Conservation (phyloP, 2,888 invertebrate genomes). For the Ditula angustiorana region DNA sequence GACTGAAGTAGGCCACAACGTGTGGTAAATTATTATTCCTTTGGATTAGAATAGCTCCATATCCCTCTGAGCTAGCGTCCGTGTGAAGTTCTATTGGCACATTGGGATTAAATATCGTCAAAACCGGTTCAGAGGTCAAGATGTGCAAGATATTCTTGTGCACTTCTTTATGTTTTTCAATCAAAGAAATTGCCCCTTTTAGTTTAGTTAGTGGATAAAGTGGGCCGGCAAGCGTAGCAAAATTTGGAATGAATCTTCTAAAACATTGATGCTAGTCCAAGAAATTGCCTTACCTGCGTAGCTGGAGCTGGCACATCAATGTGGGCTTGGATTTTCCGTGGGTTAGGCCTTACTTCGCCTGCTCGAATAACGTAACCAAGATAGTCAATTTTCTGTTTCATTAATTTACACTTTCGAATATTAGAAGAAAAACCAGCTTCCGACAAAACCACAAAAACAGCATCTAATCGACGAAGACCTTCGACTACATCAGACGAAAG, state of each 20-base stretch:
- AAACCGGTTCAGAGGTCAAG: constrained; percentile 41
- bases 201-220: constrained; percentile 9
- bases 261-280: constrained; percentile 24
- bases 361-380: constrained; percentile 39
- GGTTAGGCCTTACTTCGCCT: constrained; percentile 41
- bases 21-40: constrained; percentile 15
- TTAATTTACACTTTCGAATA: constrained; percentile 43
- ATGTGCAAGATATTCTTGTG: not conserved
- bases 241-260: constrained; percentile 12
- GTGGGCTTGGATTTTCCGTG: constrained; percentile 42
- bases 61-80: constrained; percentile 44
- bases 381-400: constrained; percentile 41
- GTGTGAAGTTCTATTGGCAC: constrained; percentile 42
- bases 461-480: too few species aligned
- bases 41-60: constrained; percentile 46
- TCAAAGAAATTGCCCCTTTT: constrained; percentile 39
- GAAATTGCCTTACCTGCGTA: constrained; percentile 23
- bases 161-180: constrained; percentile 1
- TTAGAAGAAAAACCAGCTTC: constrained; percentile 44
- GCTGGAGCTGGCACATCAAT: constrained; percentile 13
- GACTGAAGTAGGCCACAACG: constrained; percentile 47
- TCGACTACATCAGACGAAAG: too few species aligned
- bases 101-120: constrained; percentile 44
- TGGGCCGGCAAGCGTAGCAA: not conserved
- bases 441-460: too few species aligned